Evolutionary conservation across 2,797 vertebrate genomes (phyloP).

Genomic region (Graptemys geographica): DNA sequence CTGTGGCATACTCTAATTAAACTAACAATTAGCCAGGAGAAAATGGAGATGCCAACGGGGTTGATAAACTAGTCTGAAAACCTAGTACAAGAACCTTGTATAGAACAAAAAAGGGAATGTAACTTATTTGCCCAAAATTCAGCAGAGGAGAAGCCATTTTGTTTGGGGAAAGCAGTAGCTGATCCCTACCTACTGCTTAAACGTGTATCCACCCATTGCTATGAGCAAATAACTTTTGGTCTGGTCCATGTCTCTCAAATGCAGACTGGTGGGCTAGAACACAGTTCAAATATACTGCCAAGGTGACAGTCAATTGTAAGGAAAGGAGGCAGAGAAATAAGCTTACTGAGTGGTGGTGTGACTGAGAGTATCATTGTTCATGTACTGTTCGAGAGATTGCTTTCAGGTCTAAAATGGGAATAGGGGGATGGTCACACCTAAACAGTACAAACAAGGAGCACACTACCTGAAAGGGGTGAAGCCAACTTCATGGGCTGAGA

Average conservation of each 20-base stretch:
- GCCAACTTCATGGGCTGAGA: not conserved
- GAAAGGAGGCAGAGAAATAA: not conserved
- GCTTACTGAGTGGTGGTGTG: not conserved
- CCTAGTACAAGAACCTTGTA: not conserved
- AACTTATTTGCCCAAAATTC: slow-evolving; percentile 18
- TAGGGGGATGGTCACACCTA: not conserved
- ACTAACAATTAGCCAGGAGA: slow-evolving; percentile 8
- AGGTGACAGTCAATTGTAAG: not conserved
- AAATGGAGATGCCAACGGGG: not conserved
- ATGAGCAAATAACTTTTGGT: slow-evolving; percentile 11
- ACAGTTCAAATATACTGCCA: not conserved
- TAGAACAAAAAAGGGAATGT: not conserved
- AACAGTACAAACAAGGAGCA: not conserved
- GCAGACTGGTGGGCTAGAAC: not conserved
- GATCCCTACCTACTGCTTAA: not conserved
- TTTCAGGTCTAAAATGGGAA: not conserved
- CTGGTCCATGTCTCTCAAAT: not conserved
- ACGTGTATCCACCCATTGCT: not conserved
- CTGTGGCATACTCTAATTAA: not conserved
- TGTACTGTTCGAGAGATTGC: not conserved
- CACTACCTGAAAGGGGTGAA: not conserved
- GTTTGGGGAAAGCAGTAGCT: not conserved
- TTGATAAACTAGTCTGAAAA: not conserved
- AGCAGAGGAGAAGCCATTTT: not conserved
- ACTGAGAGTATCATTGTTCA: not conserved